Base-by-base conservation (phyloP, 2,113 vertebrate species). In the Columba livia region DNA sequence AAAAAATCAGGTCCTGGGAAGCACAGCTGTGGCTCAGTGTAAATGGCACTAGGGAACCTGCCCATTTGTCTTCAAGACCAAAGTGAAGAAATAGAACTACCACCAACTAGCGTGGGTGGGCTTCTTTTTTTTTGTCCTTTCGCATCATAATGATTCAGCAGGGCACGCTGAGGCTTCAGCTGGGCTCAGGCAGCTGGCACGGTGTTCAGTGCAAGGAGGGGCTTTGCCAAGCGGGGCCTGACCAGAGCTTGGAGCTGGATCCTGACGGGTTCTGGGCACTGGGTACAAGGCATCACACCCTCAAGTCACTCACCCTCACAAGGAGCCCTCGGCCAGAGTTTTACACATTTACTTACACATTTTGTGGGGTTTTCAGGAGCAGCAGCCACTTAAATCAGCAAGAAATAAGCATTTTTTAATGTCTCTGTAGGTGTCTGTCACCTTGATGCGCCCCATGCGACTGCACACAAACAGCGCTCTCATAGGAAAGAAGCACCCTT, bases 201-300 rank as follows among this genome's bases (percentile, higher is more conserved):
- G 1, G 17, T 2, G 25, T 15, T 7, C 17, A 26, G 40, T 0
- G 3, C 17, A 0, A 0, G 28, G 31, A 67, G n/a, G 47, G 25
- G 17, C 29, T 42, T 79, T 48, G 20, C 53, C 26, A 34, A 28
- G 34, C 0, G 0, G 26, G 5, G 15, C 34, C 60, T 56, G 47
- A 42, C 23, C 4, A 2, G 58, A 24, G 14, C 23, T 71, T 10
- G 4, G 34, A 28, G n/a, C n/a, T 83, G 58, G 36, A 67, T 85
- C 66, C 36, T 71, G 31, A 13, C 3, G 2, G 11, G 13, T 40
- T 24, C 70, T 29, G 9, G 60, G 34, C 19, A 26, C 50, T 78
- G 26, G 1, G 2, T 12, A 32, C 12, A 24, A 2, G 3, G 7
- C 16, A 8, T 16, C 12, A 32, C 31, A 62, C 19, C 53, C 12